Conservation (phyloP, 1,140 invertebrate genomes). For the Danaus melanippus region DNA sequence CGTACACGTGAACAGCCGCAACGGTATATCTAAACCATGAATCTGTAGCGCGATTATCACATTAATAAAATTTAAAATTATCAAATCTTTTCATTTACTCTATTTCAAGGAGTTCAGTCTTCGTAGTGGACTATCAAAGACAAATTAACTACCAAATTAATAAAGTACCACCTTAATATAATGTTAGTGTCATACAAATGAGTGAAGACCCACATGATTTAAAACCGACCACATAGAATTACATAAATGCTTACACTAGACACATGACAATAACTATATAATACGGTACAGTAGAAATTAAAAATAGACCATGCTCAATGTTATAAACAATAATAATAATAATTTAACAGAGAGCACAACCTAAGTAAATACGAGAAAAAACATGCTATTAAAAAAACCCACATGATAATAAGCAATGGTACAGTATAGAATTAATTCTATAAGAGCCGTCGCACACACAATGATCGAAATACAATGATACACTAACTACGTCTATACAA, state of each 20-base stretch:
- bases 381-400: slow-evolving; percentile 71
- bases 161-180: no score
- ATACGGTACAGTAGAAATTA: slow-evolving; percentile 12
- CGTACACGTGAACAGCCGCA: slow-evolving; percentile 73
- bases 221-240: slow-evolving; percentile 22
- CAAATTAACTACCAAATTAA: no score
- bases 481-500: no score
- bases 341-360: slow-evolving; percentile 35
- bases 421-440: no score
- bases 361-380: slow-evolving; percentile 27
- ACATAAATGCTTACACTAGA: slow-evolving; percentile 23
- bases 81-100: background rate
- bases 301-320: slow-evolving; percentile 35
- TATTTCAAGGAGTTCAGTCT: no score
- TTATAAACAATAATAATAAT: slow-evolving; percentile 20
- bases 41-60: slow-evolving; percentile 12
- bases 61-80: background rate
- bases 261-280: slow-evolving; percentile 22
- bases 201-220: slow-evolving; percentile 59
- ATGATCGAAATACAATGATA: no score
- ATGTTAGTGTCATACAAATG: slow-evolving; percentile 28
- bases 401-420: slow-evolving; percentile 61
- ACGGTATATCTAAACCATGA: slow-evolving; percentile 54
- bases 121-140: no score
- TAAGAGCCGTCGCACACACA: no score